phyloP scores from a whole-genome alignment of 2,888 invertebrate genomes.

The Himalopsyche japonica region DNA sequence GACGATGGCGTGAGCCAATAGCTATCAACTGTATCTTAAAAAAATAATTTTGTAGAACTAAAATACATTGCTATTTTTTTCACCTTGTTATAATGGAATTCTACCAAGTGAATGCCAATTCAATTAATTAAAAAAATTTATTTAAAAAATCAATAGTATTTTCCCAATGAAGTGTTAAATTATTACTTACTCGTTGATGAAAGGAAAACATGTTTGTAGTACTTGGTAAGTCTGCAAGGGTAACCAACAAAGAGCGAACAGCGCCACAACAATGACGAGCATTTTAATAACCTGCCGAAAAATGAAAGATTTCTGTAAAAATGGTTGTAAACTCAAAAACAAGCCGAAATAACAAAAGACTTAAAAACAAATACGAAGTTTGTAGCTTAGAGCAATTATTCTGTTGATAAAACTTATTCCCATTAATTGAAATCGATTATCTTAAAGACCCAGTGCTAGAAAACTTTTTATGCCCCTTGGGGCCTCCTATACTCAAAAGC shows the following conservation, averaged over 20 bases:
- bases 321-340: background rate
- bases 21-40: too few species aligned
- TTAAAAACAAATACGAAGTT: background rate
- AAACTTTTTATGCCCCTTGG: too few species aligned
- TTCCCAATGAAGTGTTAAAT: background rate
- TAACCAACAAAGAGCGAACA: constrained; percentile 73
- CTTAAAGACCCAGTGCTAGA: too few species aligned
- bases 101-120: too few species aligned
- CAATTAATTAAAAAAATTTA: too few species aligned
- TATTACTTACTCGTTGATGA: constrained; percentile 59
- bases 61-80: too few species aligned
- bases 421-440: background rate
- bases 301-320: background rate
- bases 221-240: constrained; percentile 68
- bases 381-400: background rate
- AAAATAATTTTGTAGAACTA: too few species aligned
- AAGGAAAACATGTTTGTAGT: constrained; percentile 60
- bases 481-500: too few species aligned
- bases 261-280: constrained; percentile 71
- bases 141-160: background rate
- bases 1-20: too few species aligned
- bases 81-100: too few species aligned
- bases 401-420: too few species aligned
- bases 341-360: background rate
- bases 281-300: constrained; percentile 71